These are phyloP conservation scores for Clarias fuscus DNA, from an alignment of 2,797 vertebrate genomes.

Conservation along the genomic window DNA sequence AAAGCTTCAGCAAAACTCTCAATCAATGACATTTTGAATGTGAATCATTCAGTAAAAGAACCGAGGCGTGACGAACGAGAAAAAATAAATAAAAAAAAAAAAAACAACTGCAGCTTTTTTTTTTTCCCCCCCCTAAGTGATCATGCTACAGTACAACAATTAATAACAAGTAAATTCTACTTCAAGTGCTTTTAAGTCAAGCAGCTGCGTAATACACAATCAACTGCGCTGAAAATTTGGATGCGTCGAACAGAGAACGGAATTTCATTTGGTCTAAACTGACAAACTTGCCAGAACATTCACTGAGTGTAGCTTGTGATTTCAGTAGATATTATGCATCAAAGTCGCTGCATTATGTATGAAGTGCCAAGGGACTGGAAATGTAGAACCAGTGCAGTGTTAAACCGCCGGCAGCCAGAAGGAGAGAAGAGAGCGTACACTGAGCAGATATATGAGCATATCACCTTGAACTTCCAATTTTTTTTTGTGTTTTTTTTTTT, in stretches of 20 bases:
- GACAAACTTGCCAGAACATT: slow-evolving; percentile 31
- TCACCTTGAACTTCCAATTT: slow-evolving; percentile 67
- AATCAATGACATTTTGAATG: background rate
- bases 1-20: slow-evolving; percentile 4
- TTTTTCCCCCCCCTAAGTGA: background rate
- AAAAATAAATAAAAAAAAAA: background rate
- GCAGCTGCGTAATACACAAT: slow-evolving; percentile 15
- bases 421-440: slow-evolving; percentile 67
- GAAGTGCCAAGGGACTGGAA: slow-evolving; percentile 32
- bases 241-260: background rate
- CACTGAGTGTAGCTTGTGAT: slow-evolving; percentile 35
- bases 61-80: background rate
- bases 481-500: slow-evolving; percentile 43
- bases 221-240: background rate
- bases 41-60: background rate
- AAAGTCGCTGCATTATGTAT: background rate
- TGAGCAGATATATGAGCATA: slow-evolving; percentile 63
- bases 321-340: background rate
- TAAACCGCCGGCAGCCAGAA: slow-evolving; percentile 61
- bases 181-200: slow-evolving; percentile 28
- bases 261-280: slow-evolving; percentile 25
- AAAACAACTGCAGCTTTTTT: background rate
- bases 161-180: slow-evolving; percentile 15
- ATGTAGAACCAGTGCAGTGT: slow-evolving; percentile 60
- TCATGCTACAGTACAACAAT: slow-evolving; percentile 38